These are phyloP conservation scores for Plodia interpunctella DNA, from an alignment of 1,140 invertebrate genomes.

Conservation along the genomic window DNA sequence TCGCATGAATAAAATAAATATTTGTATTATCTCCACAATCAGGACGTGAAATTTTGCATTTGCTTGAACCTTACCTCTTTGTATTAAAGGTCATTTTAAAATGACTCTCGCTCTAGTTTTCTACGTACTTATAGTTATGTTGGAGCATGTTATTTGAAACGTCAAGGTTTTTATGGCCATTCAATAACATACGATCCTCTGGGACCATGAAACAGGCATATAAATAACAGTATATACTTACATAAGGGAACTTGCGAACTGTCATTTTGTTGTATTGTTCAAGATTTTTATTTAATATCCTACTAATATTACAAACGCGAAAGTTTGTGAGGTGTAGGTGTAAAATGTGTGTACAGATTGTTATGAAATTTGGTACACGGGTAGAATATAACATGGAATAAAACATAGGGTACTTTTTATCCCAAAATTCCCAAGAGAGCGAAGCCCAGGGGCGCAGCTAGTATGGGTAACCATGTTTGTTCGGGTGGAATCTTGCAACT, in stretches of 20 bases:
- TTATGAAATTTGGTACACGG: too few relatives aligned
- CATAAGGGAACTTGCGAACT: background rate
- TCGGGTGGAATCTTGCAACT: too few relatives aligned
- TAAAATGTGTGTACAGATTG: too few relatives aligned
- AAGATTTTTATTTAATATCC: too few relatives aligned
- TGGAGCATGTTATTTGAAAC: background rate
- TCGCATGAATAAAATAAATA: slow-evolving; percentile 4
- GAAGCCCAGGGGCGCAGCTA: too few relatives aligned
- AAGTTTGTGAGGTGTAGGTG: too few relatives aligned
- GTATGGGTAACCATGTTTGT: too few relatives aligned
- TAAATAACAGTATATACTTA: background rate
- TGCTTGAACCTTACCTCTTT: background rate
- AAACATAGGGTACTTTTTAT: too few relatives aligned
- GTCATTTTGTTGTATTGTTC: too few relatives aligned
- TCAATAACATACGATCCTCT: slow-evolving; percentile 5
- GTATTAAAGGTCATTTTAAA: background rate
- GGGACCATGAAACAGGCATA: background rate
- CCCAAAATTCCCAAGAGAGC: too few relatives aligned
- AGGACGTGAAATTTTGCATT: background rate
- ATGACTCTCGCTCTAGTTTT: background rate
- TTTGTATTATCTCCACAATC: background rate
- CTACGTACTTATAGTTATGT: background rate
- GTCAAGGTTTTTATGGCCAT: background rate
- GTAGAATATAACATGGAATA: too few relatives aligned
- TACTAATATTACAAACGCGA: too few relatives aligned